These are phyloP conservation scores for Melanotaenia duboulayi DNA, from an alignment of 2,113 vertebrate species.

Conservation along the genomic window DNA sequence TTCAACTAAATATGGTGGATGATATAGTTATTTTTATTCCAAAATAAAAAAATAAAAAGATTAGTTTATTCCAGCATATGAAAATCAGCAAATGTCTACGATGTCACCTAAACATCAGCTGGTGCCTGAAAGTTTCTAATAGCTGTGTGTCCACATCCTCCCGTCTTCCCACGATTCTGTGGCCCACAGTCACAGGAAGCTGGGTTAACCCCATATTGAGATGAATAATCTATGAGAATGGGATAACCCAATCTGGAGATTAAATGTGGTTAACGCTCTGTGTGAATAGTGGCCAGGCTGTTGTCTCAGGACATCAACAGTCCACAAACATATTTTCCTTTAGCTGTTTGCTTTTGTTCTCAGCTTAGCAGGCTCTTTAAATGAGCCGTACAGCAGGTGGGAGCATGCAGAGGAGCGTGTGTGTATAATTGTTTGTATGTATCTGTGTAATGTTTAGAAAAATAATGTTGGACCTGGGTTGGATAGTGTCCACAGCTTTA, in stretches of 20 bases:
- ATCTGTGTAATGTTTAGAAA: not conserved
- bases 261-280: constrained; percentile 73
- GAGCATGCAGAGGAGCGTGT: constrained; percentile 3
- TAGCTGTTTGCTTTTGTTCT: constrained; percentile 65
- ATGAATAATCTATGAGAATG: constrained; percentile 70
- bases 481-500: not conserved
- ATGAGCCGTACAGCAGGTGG: constrained; percentile 28
- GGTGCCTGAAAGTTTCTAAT: constrained; percentile 28
- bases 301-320: constrained; percentile 72
- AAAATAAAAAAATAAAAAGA: not conserved
- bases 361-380: constrained; percentile 45
- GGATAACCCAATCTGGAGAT: constrained; percentile 77
- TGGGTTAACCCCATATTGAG: constrained; percentile 77
- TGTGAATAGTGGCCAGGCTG: constrained; percentile 75
- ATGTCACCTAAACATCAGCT: constrained; percentile 8
- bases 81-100: not conserved
- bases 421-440: not conserved
- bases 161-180: constrained; percentile 73
- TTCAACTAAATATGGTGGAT: not conserved
- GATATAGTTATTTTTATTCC: too few relatives aligned
- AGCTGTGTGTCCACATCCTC: constrained; percentile 10
- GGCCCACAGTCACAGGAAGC: constrained; percentile 67
- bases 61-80: not conserved
- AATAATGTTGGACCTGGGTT: not conserved
- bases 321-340: constrained; percentile 65